Conservation (phyloP, 2,797 vertebrate genomes). For the Phalanger gymnotis region DNA sequence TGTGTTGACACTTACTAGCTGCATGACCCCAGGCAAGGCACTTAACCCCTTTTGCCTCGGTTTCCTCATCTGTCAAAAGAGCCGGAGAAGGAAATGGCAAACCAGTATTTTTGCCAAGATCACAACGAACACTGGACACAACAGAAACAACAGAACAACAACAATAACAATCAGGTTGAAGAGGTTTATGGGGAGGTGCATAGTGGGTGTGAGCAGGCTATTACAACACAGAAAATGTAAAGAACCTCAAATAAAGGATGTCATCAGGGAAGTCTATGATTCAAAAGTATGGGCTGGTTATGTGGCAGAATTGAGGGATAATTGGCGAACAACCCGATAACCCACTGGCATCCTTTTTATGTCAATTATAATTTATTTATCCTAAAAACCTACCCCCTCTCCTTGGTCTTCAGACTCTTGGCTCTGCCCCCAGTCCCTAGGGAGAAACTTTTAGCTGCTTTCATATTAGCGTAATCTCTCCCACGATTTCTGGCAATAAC, state of each 20-base stretch:
- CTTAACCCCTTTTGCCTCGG: not conserved
- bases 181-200: not conserved
- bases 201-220: not conserved
- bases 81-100: not conserved
- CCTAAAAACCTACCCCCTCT: not conserved
- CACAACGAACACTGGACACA: too few relatives aligned
- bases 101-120: not conserved
- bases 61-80: not conserved
- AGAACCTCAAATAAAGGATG: not conserved
- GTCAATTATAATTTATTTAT: not conserved
- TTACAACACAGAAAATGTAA: not conserved
- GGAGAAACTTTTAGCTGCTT: not conserved
- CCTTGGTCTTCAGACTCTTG: not conserved
- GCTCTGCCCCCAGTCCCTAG: not conserved
- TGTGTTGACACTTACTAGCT: not conserved
- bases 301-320: not conserved
- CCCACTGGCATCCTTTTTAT: not conserved
- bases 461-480: not conserved
- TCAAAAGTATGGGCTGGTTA: not conserved
- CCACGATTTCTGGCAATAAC: not conserved
- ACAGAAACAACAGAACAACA: not conserved
- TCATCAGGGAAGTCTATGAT: not conserved
- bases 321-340: not conserved
- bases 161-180: not conserved
- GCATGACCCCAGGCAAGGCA: not conserved